phyloP scores from a whole-genome alignment of 2,113 vertebrate species.

The Epinephelus moara region DNA sequence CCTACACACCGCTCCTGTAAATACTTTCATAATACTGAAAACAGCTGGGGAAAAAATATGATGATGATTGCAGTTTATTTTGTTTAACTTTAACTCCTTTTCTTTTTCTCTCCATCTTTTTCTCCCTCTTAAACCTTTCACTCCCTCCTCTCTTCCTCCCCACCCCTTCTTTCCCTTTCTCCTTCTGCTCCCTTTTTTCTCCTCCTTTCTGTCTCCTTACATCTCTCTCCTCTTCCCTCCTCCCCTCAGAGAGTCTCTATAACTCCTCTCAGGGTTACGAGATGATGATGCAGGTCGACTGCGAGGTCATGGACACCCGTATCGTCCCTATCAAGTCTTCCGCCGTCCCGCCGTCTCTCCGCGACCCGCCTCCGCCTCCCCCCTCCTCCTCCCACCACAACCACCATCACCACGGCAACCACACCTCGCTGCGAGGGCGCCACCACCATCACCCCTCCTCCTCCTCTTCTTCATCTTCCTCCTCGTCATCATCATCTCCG shows the following conservation, averaged over 20 bases:
- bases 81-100: too few species aligned
- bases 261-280: constrained; percentile 88
- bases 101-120: too few species aligned
- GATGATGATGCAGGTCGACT: constrained; percentile 98
- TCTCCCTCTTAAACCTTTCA: too few species aligned
- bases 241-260: constrained; percentile 88
- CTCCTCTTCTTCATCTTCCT: background rate
- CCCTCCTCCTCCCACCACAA: constrained; percentile 51
- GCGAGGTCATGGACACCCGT: constrained; percentile 94
- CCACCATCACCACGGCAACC: constrained; percentile 85
- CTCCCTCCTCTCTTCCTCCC: too few species aligned
- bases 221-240: background rate
- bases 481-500: background rate
- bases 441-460: constrained; percentile 62
- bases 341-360: constrained; percentile 90
- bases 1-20: too few species aligned
- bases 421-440: constrained; percentile 80
- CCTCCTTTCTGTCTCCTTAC: too few species aligned
- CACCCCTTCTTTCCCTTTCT: too few species aligned
- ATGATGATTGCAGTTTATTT: too few species aligned
- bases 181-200: too few species aligned
- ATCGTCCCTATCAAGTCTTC: constrained; percentile 95
- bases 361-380: constrained; percentile 76
- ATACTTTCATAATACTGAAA: too few species aligned
- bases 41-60: too few species aligned